These are phyloP conservation scores for Crambe crambe DNA, from an alignment of 37 sponge, comb jelly and placozoan genomes.

Conservation along the genomic window DNA sequence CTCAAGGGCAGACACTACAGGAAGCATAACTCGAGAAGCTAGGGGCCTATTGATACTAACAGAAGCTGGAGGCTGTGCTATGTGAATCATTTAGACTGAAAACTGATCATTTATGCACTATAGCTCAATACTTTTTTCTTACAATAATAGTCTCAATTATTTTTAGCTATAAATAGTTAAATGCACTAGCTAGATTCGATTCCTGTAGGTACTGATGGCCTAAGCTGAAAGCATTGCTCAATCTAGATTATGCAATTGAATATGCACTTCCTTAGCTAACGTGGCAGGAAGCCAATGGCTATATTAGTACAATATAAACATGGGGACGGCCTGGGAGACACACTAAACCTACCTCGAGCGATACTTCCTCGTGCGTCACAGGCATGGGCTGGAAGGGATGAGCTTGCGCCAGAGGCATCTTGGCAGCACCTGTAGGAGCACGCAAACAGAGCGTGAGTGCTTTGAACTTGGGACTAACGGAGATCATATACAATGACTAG, in stretches of 20 bases:
- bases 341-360: constrained; percentile 32
- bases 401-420: constrained; percentile 83
- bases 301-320: background rate
- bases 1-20: constrained; percentile 21
- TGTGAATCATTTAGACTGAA: background rate
- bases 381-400: constrained; percentile 78
- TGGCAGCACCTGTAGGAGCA: constrained; percentile 17
- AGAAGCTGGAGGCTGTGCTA: background rate
- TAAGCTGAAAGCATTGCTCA: no score
- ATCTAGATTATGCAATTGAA: background rate
- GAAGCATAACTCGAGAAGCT: constrained; percentile 8
- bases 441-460: constrained; percentile 2
- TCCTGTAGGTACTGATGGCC: no score
- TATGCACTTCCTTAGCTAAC: background rate
- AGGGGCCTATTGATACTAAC: constrained; percentile 2
- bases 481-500: constrained; percentile 7
- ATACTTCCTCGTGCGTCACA: constrained; percentile 62
- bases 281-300: constrained; percentile 26
- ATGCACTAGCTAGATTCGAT: no score
- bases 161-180: background rate
- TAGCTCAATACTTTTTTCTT: background rate
- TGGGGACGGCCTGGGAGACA: background rate
- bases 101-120: background rate
- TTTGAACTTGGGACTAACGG: constrained; percentile 14
- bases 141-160: background rate